phyloP scores from a whole-genome alignment of 30 jellyfish, hydroid and myxozoan species.

The Sanderia malayensis region DNA sequence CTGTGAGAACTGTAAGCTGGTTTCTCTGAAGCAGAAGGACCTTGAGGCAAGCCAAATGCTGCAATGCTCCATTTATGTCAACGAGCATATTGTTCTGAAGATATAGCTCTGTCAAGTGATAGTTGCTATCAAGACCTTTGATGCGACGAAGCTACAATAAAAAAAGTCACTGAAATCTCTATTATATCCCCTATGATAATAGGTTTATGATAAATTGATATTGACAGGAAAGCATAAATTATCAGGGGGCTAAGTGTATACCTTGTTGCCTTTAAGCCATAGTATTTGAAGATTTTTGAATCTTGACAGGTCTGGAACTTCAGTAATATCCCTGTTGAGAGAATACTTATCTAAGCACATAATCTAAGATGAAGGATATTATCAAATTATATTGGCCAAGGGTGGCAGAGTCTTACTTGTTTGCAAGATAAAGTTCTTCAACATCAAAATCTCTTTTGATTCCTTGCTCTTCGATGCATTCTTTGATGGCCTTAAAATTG shows the following conservation, averaged over 20 bases:
- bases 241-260: too few relatives aligned
- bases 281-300: conserved; percentile 64
- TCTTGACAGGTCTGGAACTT: conserved; percentile 46
- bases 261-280: conserved; percentile 68
- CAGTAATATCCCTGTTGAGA: conserved; percentile 53
- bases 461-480: conserved; percentile 34
- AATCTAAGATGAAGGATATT: too few relatives aligned
- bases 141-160: conserved; percentile 28
- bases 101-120: conserved; percentile 58
- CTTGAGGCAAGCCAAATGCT: conserved; percentile 52
- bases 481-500: conserved; percentile 21
- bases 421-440: conserved; percentile 52
- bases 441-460: conserved; percentile 50
- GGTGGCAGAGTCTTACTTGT: too few relatives aligned
- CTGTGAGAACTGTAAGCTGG: conserved; percentile 48
- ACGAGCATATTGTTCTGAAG: conserved; percentile 63
- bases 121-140: conserved; percentile 52
- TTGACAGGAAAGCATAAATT: too few relatives aligned
- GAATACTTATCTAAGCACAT: too few relatives aligned
- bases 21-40: conserved; percentile 63
- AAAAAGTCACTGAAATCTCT: too few relatives aligned
- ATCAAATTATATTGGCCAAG: too few relatives aligned
- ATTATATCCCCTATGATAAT: too few relatives aligned
- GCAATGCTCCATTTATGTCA: conserved; percentile 49
- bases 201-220: too few relatives aligned